Percentiles rank a stretch among this genome's conserved stretches.
Conservation (phyloP, 2,888 invertebrate species). For the Cephus spinipes region DNA sequence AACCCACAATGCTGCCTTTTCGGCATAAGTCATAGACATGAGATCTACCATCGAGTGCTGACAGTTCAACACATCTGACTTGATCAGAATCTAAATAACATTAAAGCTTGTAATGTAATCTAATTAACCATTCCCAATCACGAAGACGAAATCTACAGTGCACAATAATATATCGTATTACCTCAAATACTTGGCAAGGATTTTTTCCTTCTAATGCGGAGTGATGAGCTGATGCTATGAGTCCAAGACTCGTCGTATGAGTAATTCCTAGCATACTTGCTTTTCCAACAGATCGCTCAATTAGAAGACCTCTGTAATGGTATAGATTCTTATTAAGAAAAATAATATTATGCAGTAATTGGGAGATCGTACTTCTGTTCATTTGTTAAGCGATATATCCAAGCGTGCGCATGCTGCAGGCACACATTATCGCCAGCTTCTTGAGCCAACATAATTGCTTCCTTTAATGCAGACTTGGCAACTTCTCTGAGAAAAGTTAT, state of each 20-base stretch:
- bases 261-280: slow-evolving; percentile 77
- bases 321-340: not conserved
- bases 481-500: slow-evolving; percentile 72
- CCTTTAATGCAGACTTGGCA: slow-evolving; percentile 84
- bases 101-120: not conserved
- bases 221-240: slow-evolving; percentile 83
- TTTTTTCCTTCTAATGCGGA: slow-evolving; percentile 76
- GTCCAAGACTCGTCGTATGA: slow-evolving; percentile 80
- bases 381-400: slow-evolving; percentile 76
- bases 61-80: slow-evolving; percentile 88
- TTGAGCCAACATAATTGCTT: slow-evolving; percentile 89
- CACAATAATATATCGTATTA: slow-evolving; percentile 43
- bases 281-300: slow-evolving; percentile 77
- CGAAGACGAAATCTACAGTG: not conserved
- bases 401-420: slow-evolving; percentile 86
- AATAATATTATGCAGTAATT: not conserved
- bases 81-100: slow-evolving; percentile 76
- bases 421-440: slow-evolving; percentile 89
- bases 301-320: slow-evolving; percentile 69
- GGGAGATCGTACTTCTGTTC: slow-evolving; percentile 54
- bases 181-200: slow-evolving; percentile 77
- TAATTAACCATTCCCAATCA: not conserved
- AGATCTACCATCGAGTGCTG: slow-evolving; percentile 86
- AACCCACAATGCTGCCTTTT: slow-evolving; percentile 88
- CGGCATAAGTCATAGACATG: slow-evolving; percentile 82